Conservation (phyloP, 2,888 invertebrate genomes). For the Fragum sueziense region DNA sequence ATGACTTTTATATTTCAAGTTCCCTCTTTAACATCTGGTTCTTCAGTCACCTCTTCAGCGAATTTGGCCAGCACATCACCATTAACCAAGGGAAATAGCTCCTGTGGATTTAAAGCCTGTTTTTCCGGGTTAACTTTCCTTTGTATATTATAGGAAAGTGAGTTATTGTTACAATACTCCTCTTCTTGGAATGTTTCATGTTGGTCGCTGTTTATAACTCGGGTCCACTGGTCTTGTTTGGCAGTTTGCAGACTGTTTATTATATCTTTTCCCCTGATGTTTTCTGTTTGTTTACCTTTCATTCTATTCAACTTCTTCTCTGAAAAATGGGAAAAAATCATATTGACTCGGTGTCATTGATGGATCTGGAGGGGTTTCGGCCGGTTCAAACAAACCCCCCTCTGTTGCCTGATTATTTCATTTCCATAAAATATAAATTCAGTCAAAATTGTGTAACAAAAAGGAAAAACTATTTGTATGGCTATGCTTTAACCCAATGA, state of each 20-base stretch:
- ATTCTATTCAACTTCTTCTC: constrained; percentile 50
- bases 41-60: constrained; percentile 11
- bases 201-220: constrained; percentile 22
- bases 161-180: constrained; percentile 19
- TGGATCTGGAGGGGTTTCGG: too few species aligned
- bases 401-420: too few species aligned
- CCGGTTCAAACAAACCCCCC: too few species aligned
- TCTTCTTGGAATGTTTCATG: constrained; percentile 17
- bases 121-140: constrained; percentile 54
- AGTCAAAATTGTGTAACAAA: too few species aligned
- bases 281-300: constrained; percentile 32
- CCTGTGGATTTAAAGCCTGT: constrained; percentile 52
- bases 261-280: constrained; percentile 47
- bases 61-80: constrained; percentile 52
- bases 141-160: constrained; percentile 43
- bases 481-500: too few species aligned
- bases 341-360: too few species aligned
- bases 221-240: constrained; percentile 36
- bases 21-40: neutral
- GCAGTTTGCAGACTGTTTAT: constrained; percentile 42
- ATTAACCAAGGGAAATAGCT: constrained; percentile 47
- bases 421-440: too few species aligned
- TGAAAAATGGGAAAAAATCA: constrained; percentile 25
- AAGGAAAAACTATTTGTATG: too few species aligned
- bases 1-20: too few species aligned